Base-by-base conservation (phyloP, 2,888 invertebrate species). In the Stenolophus ochropezus region DNA sequence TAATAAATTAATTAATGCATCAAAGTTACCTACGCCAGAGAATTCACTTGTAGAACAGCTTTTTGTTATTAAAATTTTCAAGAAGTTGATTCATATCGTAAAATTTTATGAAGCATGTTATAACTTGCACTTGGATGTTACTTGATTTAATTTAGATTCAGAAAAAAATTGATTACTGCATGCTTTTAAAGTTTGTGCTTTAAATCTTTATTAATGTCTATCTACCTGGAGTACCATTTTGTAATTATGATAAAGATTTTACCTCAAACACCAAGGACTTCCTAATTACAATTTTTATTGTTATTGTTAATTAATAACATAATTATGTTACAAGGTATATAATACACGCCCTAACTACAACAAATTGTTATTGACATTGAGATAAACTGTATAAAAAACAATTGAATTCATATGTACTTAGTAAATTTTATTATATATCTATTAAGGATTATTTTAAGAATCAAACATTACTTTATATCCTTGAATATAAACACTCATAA, bases 1-100 rank as follows among this genome's bases (percentile, higher is more conserved):
- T 23, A 23, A 61, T 14, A 61, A 23, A 61, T 61, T 61, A 61
- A 61, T 61, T 61, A 61, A 61, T 61, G 23, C n/a, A n/a, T 61
- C 61, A 61, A 61, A 61, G 61, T 21, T 56, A 61, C 8, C 14
- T 25, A 1, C 61, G 23, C 1, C 21, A 23, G 5, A 23, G 3
- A 14, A 21, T 61, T 61, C 33, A 42, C 33, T 42, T 42, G 11
- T 42, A 42, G 1, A 11, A 42, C 56, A 56, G 56, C 18, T 56
- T 56, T 20, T 56, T 56, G 20, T 53, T 21, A 56, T 56, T 42
- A 42, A 42, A 56, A 56, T 56, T 20, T 18, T 18, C 5, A 56
- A 56, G 8, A 53, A 53, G 16, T 53, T 53, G 51, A 18, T 53
- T 6, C 16, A 18, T 18, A 53, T 56, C 56, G 20, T 56, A 56